phyloP scores from a whole-genome alignment of 2,113 vertebrate genomes.

The Sebastes fasciatus region DNA sequence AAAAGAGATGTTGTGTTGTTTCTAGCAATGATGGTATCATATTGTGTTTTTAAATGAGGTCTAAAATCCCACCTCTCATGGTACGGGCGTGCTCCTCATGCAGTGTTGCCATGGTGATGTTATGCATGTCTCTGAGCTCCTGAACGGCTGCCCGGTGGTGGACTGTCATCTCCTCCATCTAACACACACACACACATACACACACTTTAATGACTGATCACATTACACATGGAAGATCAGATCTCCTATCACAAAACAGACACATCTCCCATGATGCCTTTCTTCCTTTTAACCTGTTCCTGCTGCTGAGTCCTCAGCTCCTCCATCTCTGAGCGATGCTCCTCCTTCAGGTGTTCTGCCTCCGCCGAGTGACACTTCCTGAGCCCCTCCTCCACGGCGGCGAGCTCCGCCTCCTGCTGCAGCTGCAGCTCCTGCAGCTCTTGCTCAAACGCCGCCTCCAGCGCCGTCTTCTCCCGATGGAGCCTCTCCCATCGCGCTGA shows the following conservation, averaged over 20 bases:
- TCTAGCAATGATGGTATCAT: neutral
- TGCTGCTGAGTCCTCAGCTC: constrained; percentile 84
- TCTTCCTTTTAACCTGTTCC: constrained; percentile 78
- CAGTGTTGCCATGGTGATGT: constrained; percentile 87
- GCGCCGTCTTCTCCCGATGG: constrained; percentile 89
- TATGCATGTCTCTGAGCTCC: constrained; percentile 90
- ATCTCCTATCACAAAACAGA: neutral
- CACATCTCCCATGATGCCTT: constrained; percentile 24
- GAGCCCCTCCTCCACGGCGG: constrained; percentile 86
- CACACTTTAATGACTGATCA: neutral
- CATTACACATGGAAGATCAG: neutral
- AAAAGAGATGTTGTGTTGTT: neutral
- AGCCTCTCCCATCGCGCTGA: constrained; percentile 86
- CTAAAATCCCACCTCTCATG: constrained; percentile 87
- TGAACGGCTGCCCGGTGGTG: constrained; percentile 87
- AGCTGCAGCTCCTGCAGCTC: constrained; percentile 86
- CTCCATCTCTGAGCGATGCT: constrained; percentile 91
- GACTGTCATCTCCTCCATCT: constrained; percentile 92
- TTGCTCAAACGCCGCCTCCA: constrained; percentile 89
- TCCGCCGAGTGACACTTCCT: constrained; percentile 85
- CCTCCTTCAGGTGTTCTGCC: constrained; percentile 84
- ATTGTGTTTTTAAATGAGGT: neutral
- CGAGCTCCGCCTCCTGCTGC: constrained; percentile 90
- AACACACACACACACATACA: constrained; percentile 44
- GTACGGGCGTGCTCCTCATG: constrained; percentile 91